Percentiles rank a stretch among this genome's conserved stretches.
phyloP scores from a whole-genome alignment of 2,113 vertebrate species.

The Microcebus ravelobensis region DNA sequence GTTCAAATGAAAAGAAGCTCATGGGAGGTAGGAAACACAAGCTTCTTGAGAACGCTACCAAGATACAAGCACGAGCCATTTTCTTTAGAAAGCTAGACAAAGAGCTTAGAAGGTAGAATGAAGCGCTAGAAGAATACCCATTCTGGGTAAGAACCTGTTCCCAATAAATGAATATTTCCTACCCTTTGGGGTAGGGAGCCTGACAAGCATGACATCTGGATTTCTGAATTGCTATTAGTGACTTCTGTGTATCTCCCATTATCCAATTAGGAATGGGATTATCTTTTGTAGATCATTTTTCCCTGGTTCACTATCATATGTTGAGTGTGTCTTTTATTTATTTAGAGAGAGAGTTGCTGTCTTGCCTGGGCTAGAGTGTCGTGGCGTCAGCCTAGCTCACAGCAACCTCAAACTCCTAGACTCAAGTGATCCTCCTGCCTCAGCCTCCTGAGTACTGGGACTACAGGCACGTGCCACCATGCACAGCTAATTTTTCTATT shows the following conservation, averaged over 20 bases:
- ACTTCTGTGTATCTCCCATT: not conserved
- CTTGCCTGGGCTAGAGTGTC: no score
- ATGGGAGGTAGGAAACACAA: not conserved
- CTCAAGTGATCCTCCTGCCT: no score
- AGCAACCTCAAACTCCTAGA: no score
- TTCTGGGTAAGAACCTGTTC: not conserved
- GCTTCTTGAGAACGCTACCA: not conserved
- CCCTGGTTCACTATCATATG: not conserved
- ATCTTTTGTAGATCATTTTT: not conserved
- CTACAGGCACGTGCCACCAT: no score
- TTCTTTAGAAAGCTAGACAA: not conserved
- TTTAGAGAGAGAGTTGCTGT: no score
- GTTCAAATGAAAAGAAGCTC: not conserved
- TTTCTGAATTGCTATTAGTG: not conserved
- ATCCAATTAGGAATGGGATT: not conserved
- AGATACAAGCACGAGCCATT: not conserved
- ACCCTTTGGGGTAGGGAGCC: not conserved
- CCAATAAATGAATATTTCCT: not conserved
- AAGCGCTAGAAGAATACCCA: not conserved
- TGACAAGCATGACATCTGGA: not conserved
- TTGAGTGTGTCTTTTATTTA: not conserved
- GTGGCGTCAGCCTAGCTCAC: no score
- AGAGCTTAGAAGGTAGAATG: not conserved
- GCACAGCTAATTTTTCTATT: no score
- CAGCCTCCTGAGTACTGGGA: no score